Evolutionary conservation across 2,888 invertebrate genomes (phyloP).

Genomic region (Aleiodes alternator): DNA sequence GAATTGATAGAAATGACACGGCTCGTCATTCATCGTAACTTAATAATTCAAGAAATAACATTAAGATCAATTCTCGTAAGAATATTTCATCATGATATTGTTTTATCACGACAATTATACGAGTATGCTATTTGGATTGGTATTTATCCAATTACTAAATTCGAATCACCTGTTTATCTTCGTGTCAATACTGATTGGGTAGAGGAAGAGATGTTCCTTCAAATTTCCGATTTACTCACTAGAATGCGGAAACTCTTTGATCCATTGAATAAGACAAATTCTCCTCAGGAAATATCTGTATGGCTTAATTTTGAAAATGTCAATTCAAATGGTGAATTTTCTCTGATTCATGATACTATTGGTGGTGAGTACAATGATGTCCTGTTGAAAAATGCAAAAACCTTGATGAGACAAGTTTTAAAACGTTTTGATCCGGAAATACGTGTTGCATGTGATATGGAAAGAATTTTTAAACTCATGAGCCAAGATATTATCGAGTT

Average conservation of each 20-base stretch:
- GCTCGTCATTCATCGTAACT: conserved; percentile 57
- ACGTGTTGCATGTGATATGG: conserved; percentile 41
- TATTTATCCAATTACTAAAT: conserved; percentile 60
- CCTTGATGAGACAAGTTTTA: conserved; percentile 54
- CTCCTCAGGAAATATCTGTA: conserved; percentile 47
- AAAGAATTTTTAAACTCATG: conserved; percentile 58
- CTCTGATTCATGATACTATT: conserved; percentile 16
- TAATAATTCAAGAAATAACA: conserved; percentile 52
- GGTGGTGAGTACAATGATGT: neutral
- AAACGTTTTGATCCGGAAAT: conserved; percentile 63
- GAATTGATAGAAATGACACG: conserved; percentile 53
- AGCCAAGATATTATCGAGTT: conserved; percentile 58
- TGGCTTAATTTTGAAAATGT: conserved; percentile 60
- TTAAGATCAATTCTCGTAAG: conserved; percentile 58
- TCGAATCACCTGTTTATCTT: neutral
- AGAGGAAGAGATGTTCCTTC: conserved; percentile 66
- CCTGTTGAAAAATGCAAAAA: conserved; percentile 39
- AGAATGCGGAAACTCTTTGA: conserved; percentile 50
- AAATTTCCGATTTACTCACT: conserved; percentile 56
- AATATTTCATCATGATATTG: conserved; percentile 57
- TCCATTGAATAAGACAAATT: conserved; percentile 27
- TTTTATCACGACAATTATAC: conserved; percentile 61
- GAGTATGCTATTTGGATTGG: conserved; percentile 61
- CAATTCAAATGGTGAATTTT: neutral
- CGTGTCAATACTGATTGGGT: conserved; percentile 54